Evolutionary conservation across 2,113 vertebrate genomes (phyloP), one percentile per base, ranked within the genome.

Genomic region (Anser cygnoides): DNA sequence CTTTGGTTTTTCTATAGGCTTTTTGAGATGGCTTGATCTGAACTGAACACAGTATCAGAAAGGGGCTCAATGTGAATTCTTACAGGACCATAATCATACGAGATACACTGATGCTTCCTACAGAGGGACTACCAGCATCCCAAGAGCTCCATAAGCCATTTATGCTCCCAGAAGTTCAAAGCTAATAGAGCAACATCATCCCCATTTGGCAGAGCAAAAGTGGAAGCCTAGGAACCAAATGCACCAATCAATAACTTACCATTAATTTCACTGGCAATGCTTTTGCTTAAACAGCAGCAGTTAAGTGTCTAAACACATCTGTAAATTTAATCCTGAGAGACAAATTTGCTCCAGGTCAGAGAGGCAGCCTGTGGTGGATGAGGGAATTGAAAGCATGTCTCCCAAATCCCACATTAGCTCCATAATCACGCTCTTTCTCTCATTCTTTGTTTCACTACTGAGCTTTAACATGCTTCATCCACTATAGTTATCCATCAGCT

Each of bases 401-500:
- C 65, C 68, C 57, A 82, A 10, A 91, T 81, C 79, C 87, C 73
- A 78, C 28, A 49, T 90, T 91, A 72, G 15, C 58, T 57, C 23
- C 80, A 54, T 41, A 89, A 86, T 90, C 70, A 70, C 9, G 88
- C 2, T 3, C 10, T 39, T 74, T 66, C 62, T 90, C 65, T 87
- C 43, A 63, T 92, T 33, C 68, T 84, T 6, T 78, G 62, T 37
- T 44, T 76, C 21, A 5, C 49, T 81, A 29, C 44, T 62, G 72
- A 61, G 50, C 49, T 72, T 84, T 82, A 90, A 77, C 29, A 49
- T 44, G 46, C 39, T 76, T 87, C 80, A 82, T 65, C 90, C 84
- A 71, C 75, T 84, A 46, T 81, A 85, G 92, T 94, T 95, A 77
- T 96, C 84, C 92, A 84, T 95, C 93, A 96, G 93, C 22, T 93